Conservation (phyloP, 2,888 invertebrate genomes). For the Epiperipatus broadwayi region DNA sequence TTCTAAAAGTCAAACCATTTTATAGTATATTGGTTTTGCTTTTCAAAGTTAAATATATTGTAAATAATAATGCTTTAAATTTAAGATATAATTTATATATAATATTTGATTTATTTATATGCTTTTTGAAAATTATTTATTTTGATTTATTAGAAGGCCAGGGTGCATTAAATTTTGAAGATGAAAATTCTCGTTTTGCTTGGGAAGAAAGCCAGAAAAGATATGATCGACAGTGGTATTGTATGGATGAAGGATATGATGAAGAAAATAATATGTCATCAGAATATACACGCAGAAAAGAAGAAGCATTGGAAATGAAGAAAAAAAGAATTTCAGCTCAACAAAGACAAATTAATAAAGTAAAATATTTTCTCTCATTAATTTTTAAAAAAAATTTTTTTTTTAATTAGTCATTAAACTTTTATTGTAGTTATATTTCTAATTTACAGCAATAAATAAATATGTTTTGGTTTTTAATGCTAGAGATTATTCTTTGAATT, state of each 20-base stretch:
- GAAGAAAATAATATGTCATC: conserved; percentile 65
- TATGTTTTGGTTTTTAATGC: no score
- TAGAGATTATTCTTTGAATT: no score
- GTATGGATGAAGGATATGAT: conserved; percentile 75
- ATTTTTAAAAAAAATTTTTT: conserved; percentile 7
- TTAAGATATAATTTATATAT: background rate
- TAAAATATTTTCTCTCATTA: conserved; percentile 17
- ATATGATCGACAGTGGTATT: conserved; percentile 90
- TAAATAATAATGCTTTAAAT: no score
- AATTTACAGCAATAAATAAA: no score
- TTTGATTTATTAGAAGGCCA: background rate
- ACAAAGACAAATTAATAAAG: conserved; percentile 81
- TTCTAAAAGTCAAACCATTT: no score
- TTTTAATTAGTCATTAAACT: no score
- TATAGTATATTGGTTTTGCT: no score
- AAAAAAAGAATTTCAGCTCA: conserved; percentile 84
- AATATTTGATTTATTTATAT: background rate
- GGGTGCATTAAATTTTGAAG: background rate
- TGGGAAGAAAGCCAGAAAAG: conserved; percentile 76
- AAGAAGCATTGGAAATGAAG: conserved; percentile 71
- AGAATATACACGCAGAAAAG: conserved; percentile 79
- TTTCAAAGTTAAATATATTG: no score
- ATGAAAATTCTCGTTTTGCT: conserved; percentile 24
- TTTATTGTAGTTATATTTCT: no score
- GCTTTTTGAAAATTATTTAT: no score